phyloP scores from a whole-genome alignment of 2,888 invertebrate species.

The Psylliodes chrysocephalus region DNA sequence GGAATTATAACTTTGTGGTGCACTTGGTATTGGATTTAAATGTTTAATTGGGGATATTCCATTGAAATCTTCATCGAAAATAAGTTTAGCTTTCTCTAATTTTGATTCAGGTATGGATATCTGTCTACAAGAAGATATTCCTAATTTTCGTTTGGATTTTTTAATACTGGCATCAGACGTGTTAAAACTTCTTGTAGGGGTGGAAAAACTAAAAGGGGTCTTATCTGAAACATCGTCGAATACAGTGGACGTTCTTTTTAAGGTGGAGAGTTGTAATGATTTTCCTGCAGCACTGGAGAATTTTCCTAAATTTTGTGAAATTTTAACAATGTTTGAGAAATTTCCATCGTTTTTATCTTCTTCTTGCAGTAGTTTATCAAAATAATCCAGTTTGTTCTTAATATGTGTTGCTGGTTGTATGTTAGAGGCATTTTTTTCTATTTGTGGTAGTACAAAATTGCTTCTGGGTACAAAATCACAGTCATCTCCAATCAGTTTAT shows the following conservation, averaged over 20 bases:
- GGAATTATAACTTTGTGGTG: slow-evolving; percentile 19
- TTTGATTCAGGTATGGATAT: slow-evolving; percentile 54
- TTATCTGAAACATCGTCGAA: slow-evolving; percentile 32
- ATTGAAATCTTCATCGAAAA: slow-evolving; percentile 48
- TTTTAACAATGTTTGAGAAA: not conserved
- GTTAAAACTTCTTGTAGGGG: slow-evolving; percentile 13
- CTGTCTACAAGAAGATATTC: slow-evolving; percentile 53
- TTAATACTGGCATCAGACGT: not conserved
- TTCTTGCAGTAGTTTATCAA: slow-evolving; percentile 28
- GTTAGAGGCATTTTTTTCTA: not conserved
- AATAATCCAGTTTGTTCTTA: slow-evolving; percentile 30
- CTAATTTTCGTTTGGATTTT: slow-evolving; percentile 51
- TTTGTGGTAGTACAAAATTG: not conserved
- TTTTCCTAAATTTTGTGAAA: slow-evolving; percentile 51
- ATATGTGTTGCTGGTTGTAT: not conserved
- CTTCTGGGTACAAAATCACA: slow-evolving; percentile 7
- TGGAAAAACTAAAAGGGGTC: not conserved
- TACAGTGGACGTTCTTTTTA: not conserved
- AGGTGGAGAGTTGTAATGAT: not conserved
- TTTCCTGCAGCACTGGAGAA: slow-evolving; percentile 49
- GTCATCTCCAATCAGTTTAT: slow-evolving; percentile 24
- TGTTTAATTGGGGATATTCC: slow-evolving; percentile 38
- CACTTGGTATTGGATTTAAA: not conserved
- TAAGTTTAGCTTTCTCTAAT: slow-evolving; percentile 51
- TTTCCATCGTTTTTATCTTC: slow-evolving; percentile 2